These are phyloP conservation scores for Phoeniculus purpureus DNA, from an alignment of 2,797 vertebrate genomes.

Conservation along the genomic window DNA sequence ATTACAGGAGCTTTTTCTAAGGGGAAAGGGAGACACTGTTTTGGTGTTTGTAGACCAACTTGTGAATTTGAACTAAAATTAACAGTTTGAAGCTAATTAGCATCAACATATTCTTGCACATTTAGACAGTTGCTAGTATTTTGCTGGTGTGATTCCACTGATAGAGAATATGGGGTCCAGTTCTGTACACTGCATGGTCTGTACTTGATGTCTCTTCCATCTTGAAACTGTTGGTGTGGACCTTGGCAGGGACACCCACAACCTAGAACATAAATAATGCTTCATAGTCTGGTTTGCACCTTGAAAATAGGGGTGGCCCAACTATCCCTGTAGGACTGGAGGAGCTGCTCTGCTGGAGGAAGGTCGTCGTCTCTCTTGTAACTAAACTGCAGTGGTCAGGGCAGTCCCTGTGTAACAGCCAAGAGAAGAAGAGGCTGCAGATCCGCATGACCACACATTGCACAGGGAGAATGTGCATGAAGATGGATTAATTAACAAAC, in stretches of 20 bases:
- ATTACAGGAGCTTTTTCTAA: not conserved
- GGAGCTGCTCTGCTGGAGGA: not conserved
- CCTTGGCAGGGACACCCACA: not conserved
- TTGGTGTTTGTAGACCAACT: not conserved
- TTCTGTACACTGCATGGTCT: not conserved
- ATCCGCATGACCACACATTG: not conserved
- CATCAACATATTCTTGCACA: not conserved
- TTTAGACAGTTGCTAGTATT: not conserved
- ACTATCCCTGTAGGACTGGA: not conserved
- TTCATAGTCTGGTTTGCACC: not conserved
- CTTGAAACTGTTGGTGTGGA: not conserved
- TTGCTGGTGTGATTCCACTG: not conserved
- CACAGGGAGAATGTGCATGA: not conserved
- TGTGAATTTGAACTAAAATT: not conserved
- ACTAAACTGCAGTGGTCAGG: not conserved
- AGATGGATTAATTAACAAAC: not conserved
- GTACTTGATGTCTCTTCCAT: not conserved
- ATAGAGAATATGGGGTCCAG: not conserved
- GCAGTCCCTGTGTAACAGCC: not conserved
- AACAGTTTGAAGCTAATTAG: not conserved
- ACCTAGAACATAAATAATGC: not conserved
- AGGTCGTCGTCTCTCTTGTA: not conserved
- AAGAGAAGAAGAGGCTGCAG: not conserved
- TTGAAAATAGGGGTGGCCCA: not conserved
- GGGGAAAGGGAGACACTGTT: not conserved